A percentile compares a stretch with the other conserved stretches of the same genome.
Evolutionary conservation across 1,140 invertebrate genomes (phyloP).

Genomic region (Drosophila hydei): DNA sequence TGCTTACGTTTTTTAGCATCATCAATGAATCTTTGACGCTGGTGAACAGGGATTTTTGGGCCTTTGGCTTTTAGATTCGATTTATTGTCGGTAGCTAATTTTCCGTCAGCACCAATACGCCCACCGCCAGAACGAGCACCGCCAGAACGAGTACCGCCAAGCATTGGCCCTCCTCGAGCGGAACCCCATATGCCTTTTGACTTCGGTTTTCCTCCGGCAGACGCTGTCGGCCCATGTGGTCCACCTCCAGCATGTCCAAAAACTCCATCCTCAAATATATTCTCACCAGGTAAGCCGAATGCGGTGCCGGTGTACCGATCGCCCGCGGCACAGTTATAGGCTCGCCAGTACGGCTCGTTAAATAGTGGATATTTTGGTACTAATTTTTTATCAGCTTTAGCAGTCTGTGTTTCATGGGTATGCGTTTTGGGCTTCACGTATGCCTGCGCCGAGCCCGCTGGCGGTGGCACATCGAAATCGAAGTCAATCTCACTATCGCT

Average conservation of each 20-base stretch:
- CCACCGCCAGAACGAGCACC: not conserved
- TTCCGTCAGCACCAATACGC: slow-evolving; percentile 9
- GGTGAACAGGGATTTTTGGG: slow-evolving; percentile 29
- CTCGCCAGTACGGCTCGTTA: slow-evolving; percentile 30
- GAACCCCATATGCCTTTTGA: slow-evolving; percentile 11
- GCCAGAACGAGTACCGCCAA: slow-evolving; percentile 21
- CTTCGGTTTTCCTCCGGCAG: slow-evolving; percentile 11
- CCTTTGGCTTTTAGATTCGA: not conserved
- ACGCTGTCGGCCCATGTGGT: slow-evolving; percentile 29
- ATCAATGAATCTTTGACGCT: slow-evolving; percentile 6
- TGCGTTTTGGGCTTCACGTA: not conserved
- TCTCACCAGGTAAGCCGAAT: slow-evolving; percentile 38
- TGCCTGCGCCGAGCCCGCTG: slow-evolving; percentile 43
- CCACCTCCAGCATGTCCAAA: slow-evolving; percentile 54
- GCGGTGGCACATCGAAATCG: slow-evolving; percentile 72
- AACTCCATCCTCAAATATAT: slow-evolving; percentile 59
- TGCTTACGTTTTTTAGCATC: not conserved
- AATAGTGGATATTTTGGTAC: slow-evolving; percentile 24
- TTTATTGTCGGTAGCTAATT: slow-evolving; percentile 15
- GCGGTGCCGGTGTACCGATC: slow-evolving; percentile 63
- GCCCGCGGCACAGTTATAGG: slow-evolving; percentile 55
- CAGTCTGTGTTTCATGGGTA: slow-evolving; percentile 44
- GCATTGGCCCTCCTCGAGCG: not conserved
- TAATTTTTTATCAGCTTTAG: slow-evolving; percentile 19
- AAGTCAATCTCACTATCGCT: slow-evolving; percentile 77